Evolutionary conservation across 2,113 vertebrate genomes (phyloP).

Genomic region (Mus musculus): DNA sequence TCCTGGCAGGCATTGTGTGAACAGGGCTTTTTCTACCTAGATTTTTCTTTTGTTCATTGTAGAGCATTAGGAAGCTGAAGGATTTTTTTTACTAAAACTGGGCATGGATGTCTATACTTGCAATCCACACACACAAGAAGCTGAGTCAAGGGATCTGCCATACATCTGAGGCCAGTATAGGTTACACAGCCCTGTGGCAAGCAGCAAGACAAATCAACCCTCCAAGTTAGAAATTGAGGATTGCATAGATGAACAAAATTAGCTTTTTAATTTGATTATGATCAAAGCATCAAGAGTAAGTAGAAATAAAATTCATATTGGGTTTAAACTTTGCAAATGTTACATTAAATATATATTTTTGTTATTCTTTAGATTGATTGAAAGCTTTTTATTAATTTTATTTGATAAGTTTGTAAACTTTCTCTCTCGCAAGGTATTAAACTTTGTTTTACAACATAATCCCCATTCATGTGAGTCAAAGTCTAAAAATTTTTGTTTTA

Average conservation of each 20-base stretch:
- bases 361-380: background rate
- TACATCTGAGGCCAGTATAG: background rate
- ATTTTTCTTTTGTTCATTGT: background rate
- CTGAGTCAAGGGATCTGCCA: background rate
- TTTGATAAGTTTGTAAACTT: background rate
- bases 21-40: background rate
- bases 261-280: background rate
- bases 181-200: background rate
- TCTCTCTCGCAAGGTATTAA: background rate
- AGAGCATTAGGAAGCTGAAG: background rate
- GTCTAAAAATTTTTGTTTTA: conserved; percentile 46
- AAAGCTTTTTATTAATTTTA: conserved; percentile 48
- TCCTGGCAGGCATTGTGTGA: background rate
- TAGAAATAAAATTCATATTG: background rate
- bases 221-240: background rate
- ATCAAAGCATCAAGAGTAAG: background rate
- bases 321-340: background rate
- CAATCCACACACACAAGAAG: background rate
- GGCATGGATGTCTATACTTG: background rate
- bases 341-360: background rate
- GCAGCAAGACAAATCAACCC: background rate
- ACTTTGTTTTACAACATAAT: conserved; percentile 39
- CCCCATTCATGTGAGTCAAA: conserved; percentile 1
- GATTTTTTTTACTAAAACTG: background rate
- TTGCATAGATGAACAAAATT: too few species aligned